A percentile compares a stretch with the other conserved stretches of the same genome.
phyloP scores from a whole-genome alignment of 2,888 invertebrate species.

The Drosophila villosipedis region DNA sequence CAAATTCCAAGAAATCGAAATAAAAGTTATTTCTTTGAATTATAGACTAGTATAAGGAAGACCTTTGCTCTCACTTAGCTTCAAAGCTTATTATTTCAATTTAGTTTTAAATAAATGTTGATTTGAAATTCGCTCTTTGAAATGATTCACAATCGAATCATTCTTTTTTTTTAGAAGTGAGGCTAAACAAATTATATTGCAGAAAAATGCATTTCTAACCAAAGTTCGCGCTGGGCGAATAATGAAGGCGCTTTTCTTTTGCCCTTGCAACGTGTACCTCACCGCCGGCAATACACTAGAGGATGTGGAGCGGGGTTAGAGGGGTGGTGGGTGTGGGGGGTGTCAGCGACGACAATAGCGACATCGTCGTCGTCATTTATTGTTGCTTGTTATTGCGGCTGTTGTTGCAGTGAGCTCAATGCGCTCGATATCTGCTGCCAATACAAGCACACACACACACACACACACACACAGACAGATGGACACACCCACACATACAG shows the following conservation, averaged over 20 bases:
- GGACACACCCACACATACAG: constrained; percentile 52
- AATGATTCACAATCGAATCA: no score
- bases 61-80: not conserved
- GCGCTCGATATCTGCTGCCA: constrained; percentile 74
- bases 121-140: not conserved
- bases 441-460: constrained; percentile 51
- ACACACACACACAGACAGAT: constrained; percentile 33
- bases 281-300: not conserved
- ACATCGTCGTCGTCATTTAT: constrained; percentile 63
- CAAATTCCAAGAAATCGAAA: not conserved
- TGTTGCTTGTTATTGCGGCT: constrained; percentile 55
- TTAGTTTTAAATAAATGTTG: not conserved
- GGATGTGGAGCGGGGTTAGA: constrained; percentile 12
- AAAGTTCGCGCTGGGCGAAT: constrained; percentile 27
- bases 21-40: not conserved
- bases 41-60: not conserved
- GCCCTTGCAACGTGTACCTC: constrained; percentile 27
- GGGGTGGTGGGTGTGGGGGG: no score
- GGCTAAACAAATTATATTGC: not conserved
- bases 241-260: constrained; percentile 45
- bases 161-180: no score
- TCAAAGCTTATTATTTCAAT: not conserved
- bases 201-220: constrained; percentile 26
- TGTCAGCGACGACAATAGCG: constrained; percentile 27
- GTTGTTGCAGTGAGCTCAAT: constrained; percentile 50